phyloP scores from a whole-genome alignment of 1,140 invertebrate species.

The Anoplolepis gracilipes region DNA sequence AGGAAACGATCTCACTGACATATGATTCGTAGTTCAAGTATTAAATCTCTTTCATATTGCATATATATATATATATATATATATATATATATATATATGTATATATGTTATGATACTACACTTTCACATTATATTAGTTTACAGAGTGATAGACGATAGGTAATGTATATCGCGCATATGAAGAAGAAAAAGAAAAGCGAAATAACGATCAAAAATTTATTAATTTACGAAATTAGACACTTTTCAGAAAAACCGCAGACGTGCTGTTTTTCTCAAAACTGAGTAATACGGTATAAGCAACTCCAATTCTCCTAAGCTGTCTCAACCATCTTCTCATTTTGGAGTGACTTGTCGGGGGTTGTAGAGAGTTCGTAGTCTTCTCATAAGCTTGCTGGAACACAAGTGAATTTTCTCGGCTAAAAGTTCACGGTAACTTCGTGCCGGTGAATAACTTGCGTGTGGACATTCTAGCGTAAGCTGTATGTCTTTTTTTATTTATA shows the following conservation, averaged over 20 bases:
- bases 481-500: constrained; percentile 14
- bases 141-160: no score
- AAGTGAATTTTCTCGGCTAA: constrained; percentile 57
- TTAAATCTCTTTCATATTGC: background rate
- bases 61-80: no score
- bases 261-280: constrained; percentile 39
- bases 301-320: constrained; percentile 36
- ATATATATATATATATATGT: background rate
- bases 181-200: background rate
- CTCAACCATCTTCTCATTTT: constrained; percentile 40
- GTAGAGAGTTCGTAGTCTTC: constrained; percentile 44
- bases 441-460: constrained; percentile 31
- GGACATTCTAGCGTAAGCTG: constrained; percentile 20
- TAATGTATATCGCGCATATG: background rate
- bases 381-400: constrained; percentile 50
- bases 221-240: background rate
- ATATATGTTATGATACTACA: no score
- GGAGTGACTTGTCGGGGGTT: constrained; percentile 47
- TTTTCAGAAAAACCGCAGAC: constrained; percentile 26
- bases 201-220: background rate
- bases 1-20: background rate
- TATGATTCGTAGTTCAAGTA: background rate
- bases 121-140: no score
- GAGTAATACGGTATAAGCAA: constrained; percentile 40
- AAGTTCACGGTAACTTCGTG: constrained; percentile 49